These are phyloP conservation scores for Mythimna albipuncta DNA, from an alignment of 2,888 invertebrate genomes.

Conservation along the genomic window DNA sequence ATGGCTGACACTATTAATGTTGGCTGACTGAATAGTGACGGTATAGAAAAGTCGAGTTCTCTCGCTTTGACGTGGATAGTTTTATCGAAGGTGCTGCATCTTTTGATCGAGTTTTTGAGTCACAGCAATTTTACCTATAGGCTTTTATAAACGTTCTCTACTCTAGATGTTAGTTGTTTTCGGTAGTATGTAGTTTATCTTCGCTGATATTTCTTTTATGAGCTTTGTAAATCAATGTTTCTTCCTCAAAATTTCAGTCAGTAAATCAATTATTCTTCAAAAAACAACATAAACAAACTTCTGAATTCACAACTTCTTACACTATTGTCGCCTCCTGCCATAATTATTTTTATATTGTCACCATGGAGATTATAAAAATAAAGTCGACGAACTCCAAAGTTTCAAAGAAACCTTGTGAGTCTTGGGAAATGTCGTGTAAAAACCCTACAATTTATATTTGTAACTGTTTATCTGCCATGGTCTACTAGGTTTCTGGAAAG, in stretches of 20 bases:
- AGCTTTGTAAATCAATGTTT: not conserved
- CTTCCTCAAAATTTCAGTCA: not conserved
- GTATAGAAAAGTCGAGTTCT: constrained; percentile 46
- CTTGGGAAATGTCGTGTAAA: constrained; percentile 56
- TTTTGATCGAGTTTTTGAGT: constrained; percentile 26
- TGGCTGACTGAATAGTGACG: constrained; percentile 56
- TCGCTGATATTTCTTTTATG: constrained; percentile 6
- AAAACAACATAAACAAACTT: constrained; percentile 6
- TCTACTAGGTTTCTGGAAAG: constrained; percentile 69
- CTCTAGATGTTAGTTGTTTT: constrained; percentile 15
- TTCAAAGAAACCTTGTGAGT: constrained; percentile 31
- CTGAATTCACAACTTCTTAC: constrained; percentile 14
- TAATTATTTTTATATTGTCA: constrained; percentile 39
- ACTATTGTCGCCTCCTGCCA: constrained; percentile 20
- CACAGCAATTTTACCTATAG: not conserved
- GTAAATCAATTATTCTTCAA: constrained; percentile 8
- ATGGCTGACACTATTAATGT: constrained; percentile 61
- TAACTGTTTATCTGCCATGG: constrained; percentile 67
- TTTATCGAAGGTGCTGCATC: constrained; percentile 34
- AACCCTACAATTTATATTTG: constrained; percentile 57
- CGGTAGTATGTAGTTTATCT: not conserved
- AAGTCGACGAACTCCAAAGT: constrained; percentile 49
- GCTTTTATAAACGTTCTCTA: not conserved
- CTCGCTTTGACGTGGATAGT: constrained; percentile 35
- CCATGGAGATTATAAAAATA: constrained; percentile 35